Evolutionary conservation across 2,888 invertebrate genomes (phyloP).

Genomic region (Andrena hattorfiana): DNA sequence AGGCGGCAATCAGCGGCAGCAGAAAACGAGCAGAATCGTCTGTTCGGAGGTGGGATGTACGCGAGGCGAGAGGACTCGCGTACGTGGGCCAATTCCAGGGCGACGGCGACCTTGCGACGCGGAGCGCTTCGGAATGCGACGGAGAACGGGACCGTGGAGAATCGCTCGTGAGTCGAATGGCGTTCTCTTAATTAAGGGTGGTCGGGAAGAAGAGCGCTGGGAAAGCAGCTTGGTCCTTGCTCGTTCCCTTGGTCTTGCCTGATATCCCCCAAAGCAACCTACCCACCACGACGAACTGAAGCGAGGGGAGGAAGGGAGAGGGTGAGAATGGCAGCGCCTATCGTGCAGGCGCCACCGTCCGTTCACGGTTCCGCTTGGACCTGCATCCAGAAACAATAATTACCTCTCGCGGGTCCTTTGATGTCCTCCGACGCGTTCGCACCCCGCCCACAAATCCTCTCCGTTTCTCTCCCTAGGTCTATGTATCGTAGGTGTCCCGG

Average conservation of each 20-base stretch:
- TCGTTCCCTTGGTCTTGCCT: background rate
- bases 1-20: background rate
- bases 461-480: background rate
- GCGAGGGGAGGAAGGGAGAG: conserved; percentile 54
- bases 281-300: conserved; percentile 39
- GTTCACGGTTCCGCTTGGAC: conserved; percentile 72
- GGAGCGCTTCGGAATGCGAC: conserved; percentile 66
- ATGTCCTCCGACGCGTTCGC: conserved; percentile 82
- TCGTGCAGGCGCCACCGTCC: conserved; percentile 80
- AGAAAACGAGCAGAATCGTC: background rate
- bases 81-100: conserved; percentile 49
- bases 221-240: conserved; percentile 39
- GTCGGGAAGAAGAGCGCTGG: conserved; percentile 61
- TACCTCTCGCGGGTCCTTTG: conserved; percentile 82
- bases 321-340: conserved; percentile 81
- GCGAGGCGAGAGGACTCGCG: conserved; percentile 24
- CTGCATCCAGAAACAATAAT: conserved; percentile 83
- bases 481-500: conserved; percentile 75
- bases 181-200: conserved; percentile 81
- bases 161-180: conserved; percentile 75
- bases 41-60: background rate
- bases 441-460: conserved; percentile 78
- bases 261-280: conserved; percentile 35
- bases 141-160: conserved; percentile 75
- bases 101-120: conserved; percentile 54